These are phyloP conservation scores for Noctua janthina DNA, from an alignment of 2,888 invertebrate genomes.

Conservation along the genomic window DNA sequence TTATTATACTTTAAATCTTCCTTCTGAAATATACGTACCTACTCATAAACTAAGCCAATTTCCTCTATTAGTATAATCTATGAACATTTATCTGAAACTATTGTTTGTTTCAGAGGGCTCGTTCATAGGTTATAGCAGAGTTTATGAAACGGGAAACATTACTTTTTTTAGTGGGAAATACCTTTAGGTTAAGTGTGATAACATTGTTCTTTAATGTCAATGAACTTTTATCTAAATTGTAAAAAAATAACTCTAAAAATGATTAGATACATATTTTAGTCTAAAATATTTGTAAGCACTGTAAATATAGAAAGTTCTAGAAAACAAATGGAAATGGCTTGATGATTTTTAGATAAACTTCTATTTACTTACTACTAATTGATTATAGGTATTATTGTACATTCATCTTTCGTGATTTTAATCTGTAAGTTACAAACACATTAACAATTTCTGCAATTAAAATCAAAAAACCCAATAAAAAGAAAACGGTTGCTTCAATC, in stretches of 20 bases:
- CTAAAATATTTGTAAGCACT: no score
- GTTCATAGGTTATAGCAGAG: neutral
- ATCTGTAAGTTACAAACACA: neutral
- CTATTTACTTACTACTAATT: no score
- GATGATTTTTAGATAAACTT: no score
- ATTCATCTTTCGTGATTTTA: neutral
- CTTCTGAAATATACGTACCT: neutral
- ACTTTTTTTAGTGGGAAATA: constrained; percentile 3
- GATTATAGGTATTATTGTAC: neutral
- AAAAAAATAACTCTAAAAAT: neutral
- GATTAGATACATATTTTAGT: no score
- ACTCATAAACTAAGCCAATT: neutral
- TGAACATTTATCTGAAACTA: neutral
- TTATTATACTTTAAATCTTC: neutral
- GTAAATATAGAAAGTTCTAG: neutral
- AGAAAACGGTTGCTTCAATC: neutral
- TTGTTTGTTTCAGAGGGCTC: neutral
- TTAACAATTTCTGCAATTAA: neutral
- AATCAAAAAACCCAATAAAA: neutral
- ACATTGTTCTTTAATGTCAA: constrained; percentile 26
- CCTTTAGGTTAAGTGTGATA: neutral
- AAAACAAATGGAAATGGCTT: neutral
- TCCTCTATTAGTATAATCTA: neutral
- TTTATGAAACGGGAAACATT: neutral
- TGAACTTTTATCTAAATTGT: constrained; percentile 16